Conservation (phyloP, 2,888 invertebrate genomes). For the Caradrina clavipalpis region DNA sequence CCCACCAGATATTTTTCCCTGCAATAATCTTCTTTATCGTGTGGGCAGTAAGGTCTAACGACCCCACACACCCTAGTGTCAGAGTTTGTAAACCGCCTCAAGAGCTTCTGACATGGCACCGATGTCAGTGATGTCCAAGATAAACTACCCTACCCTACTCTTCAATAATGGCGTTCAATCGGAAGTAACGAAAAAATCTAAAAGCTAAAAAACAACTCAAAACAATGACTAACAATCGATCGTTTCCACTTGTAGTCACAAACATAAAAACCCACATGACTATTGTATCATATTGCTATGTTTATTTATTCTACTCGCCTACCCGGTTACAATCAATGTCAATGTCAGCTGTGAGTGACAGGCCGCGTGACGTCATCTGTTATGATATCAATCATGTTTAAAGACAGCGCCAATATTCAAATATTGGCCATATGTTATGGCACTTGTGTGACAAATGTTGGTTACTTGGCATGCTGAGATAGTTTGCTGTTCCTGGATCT, state of each 20-base stretch:
- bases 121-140: no score
- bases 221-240: conserved; percentile 1
- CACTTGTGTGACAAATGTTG: conserved; percentile 19
- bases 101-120: no score
- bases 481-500: no score
- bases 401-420: conserved; percentile 21
- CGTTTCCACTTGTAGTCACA: background rate
- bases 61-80: no score
- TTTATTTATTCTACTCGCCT: conserved; percentile 47
- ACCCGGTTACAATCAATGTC: conserved; percentile 46
- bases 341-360: conserved; percentile 53
- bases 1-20: no score
- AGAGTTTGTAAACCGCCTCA: no score
- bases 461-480: background rate
- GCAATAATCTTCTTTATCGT: no score
- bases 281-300: conserved; percentile 28
- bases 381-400: conserved; percentile 31
- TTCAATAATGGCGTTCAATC: no score
- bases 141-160: no score
- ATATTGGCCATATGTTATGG: conserved; percentile 1
- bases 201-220: background rate
- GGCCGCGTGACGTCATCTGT: conserved; percentile 36
- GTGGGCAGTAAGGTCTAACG: no score
- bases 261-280: conserved; percentile 23
- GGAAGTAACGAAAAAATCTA: background rate